A percentile compares a stretch with the other conserved stretches of the same genome.
Conservation (phyloP, 2,888 invertebrate species). For the Cryptus armator region DNA sequence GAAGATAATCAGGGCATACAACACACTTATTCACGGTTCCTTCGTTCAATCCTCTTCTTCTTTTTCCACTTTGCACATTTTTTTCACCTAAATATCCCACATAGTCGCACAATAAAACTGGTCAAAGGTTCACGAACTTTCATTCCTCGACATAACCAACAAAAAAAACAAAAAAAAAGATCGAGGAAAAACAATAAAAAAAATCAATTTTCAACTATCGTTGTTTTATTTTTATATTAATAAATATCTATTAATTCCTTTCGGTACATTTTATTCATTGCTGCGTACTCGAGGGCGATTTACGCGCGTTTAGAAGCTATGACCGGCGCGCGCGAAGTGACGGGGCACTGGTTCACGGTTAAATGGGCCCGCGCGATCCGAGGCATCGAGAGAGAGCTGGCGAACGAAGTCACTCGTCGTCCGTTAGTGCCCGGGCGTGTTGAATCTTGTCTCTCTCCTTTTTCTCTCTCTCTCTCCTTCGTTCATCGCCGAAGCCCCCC, state of each 20-base stretch:
- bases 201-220: too few species aligned
- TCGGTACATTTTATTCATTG: not conserved
- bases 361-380: conserved; percentile 67
- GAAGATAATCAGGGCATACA: conserved; percentile 49
- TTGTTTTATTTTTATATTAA: too few species aligned
- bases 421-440: conserved; percentile 29
- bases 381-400: conserved; percentile 53
- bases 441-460: conserved; percentile 8
- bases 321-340: conserved; percentile 51
- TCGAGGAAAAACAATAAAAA: too few species aligned
- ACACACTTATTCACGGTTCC: conserved; percentile 51
- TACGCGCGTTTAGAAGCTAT: conserved; percentile 3
- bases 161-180: not conserved
- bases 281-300: too few species aligned
- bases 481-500: conserved; percentile 19
- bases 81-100: conserved; percentile 45
- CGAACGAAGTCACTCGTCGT: conserved; percentile 60
- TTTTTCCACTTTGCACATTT: conserved; percentile 43
- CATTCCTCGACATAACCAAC: not conserved
- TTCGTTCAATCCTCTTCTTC: conserved; percentile 9
- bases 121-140: not conserved
- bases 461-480: not conserved
- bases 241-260: not conserved
- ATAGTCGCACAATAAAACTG: not conserved
- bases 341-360: conserved; percentile 70